A percentile compares a stretch with the other conserved stretches of the same genome.
Evolutionary conservation across 2,113 vertebrate species (phyloP).

Genomic region (Leucopternis melanops): DNA sequence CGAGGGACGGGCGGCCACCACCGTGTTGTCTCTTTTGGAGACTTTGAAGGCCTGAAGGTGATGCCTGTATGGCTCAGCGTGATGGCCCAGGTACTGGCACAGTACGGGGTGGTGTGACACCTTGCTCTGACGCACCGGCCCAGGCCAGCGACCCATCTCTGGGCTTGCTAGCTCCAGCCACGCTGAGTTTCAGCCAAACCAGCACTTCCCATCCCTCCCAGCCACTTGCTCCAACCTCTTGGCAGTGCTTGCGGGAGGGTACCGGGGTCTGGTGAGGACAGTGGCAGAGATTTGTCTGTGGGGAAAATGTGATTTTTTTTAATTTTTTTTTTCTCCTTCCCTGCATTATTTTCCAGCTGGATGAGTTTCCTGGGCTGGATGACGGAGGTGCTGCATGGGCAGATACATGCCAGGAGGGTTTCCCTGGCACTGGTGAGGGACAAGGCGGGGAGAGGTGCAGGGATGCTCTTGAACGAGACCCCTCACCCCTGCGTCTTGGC

Average conservation of each 20-base stretch:
- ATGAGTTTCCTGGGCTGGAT: not conserved
- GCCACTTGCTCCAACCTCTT: not conserved
- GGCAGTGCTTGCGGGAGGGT: not conserved
- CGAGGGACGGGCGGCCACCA: not conserved
- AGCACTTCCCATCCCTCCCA: not conserved
- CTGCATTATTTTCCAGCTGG: not conserved
- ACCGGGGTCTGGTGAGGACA: not conserved
- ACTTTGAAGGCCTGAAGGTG: not conserved
- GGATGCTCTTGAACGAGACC: not conserved
- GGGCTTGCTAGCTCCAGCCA: not conserved
- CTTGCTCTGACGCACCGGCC: not conserved
- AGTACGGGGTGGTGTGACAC: not conserved
- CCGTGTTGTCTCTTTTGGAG: not conserved
- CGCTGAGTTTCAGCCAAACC: not conserved
- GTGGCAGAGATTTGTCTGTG: not conserved
- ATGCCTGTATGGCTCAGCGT: fast-evolving
- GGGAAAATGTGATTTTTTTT: not conserved
- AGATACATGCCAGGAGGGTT: not conserved
- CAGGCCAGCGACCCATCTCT: not conserved
- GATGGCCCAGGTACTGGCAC: not conserved
- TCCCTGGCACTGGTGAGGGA: fast-evolving
- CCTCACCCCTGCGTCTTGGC: fast-evolving
- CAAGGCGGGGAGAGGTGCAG: not conserved
- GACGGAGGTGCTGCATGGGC: fast-evolving
- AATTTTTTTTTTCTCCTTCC: not conserved